Percentiles rank a stretch among this genome's conserved stretches.
Evolutionary conservation across 1,140 invertebrate species (phyloP).

Genomic region (Solenopsis fugax): DNA sequence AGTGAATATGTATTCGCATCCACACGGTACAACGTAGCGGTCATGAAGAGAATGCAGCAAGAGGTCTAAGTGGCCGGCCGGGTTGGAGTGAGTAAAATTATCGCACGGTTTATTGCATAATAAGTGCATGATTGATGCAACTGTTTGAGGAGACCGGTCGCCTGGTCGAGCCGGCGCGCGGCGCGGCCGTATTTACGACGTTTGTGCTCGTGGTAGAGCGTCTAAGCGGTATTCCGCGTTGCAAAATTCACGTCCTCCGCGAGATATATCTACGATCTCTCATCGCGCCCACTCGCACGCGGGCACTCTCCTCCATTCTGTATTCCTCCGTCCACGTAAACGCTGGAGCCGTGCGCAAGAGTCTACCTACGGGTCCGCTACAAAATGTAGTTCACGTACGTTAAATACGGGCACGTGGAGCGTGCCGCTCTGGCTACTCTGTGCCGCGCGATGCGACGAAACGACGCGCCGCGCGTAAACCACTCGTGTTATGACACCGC

Average conservation of each 20-base stretch:
- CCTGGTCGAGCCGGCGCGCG: background rate
- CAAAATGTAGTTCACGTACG: slow-evolving; percentile 63
- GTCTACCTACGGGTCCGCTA: background rate
- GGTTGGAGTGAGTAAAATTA: slow-evolving; percentile 64
- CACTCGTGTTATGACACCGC: slow-evolving; percentile 17
- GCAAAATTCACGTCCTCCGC: slow-evolving; percentile 56
- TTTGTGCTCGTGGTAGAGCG: background rate
- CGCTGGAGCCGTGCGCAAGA: background rate
- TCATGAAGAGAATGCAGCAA: background rate
- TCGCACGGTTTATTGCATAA: slow-evolving; percentile 64
- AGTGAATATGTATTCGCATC: slow-evolving; percentile 3
- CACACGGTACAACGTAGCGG: background rate
- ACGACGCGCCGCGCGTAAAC: slow-evolving; percentile 8
- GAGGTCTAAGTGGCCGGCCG: background rate
- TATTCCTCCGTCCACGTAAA: slow-evolving; percentile 28
- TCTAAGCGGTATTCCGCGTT: slow-evolving; percentile 42
- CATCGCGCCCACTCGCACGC: slow-evolving; percentile 47
- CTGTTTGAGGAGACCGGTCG: slow-evolving; percentile 33
- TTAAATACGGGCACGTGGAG: slow-evolving; percentile 53
- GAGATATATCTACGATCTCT: slow-evolving; percentile 12
- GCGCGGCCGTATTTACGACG: slow-evolving; percentile 7
- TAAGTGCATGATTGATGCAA: slow-evolving; percentile 64
- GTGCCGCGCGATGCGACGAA: slow-evolving; percentile 35
- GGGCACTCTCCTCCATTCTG: background rate
- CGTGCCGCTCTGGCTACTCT: slow-evolving; percentile 49